Conservation (phyloP, 1,140 invertebrate genomes). For the Drosophila auraria region DNA sequence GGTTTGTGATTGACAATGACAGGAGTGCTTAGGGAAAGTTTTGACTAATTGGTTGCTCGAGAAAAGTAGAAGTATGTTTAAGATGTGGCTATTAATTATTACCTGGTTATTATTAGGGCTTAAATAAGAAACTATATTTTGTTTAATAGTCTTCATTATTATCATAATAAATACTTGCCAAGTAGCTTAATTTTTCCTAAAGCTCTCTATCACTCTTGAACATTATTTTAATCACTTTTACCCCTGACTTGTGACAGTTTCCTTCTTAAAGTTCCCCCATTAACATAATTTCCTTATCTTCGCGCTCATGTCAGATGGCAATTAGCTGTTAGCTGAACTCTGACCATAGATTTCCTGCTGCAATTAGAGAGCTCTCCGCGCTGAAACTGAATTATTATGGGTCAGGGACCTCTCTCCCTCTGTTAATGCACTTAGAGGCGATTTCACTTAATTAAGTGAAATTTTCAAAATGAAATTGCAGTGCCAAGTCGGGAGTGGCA, state of each 20-base stretch:
- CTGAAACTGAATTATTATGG: constrained; percentile 33
- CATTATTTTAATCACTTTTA: background rate
- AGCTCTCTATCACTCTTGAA: background rate
- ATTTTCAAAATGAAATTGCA: constrained; percentile 49
- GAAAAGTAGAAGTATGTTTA: background rate
- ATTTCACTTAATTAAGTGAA: constrained; percentile 69
- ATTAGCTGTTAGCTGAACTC: constrained; percentile 76
- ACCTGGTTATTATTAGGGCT: background rate
- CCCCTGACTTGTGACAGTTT: constrained; percentile 7
- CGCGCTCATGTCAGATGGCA: constrained; percentile 56
- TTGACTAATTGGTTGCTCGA: background rate
- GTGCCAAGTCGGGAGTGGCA: constrained; percentile 2
- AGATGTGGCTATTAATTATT: background rate
- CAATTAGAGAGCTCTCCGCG: constrained; percentile 38
- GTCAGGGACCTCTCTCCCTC: constrained; percentile 6
- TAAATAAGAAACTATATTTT: too few species aligned
- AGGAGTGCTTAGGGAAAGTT: background rate
- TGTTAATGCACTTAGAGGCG: constrained; percentile 52
- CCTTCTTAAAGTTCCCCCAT: constrained; percentile 7
- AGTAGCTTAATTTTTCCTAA: background rate
- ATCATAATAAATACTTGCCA: background rate
- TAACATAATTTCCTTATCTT: constrained; percentile 39
- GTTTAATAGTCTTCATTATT: too few species aligned
- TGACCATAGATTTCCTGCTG: constrained; percentile 48
- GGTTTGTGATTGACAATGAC: constrained; percentile 12